phyloP scores from a whole-genome alignment of 2,888 invertebrate genomes.

The Craniophora ligustri region DNA sequence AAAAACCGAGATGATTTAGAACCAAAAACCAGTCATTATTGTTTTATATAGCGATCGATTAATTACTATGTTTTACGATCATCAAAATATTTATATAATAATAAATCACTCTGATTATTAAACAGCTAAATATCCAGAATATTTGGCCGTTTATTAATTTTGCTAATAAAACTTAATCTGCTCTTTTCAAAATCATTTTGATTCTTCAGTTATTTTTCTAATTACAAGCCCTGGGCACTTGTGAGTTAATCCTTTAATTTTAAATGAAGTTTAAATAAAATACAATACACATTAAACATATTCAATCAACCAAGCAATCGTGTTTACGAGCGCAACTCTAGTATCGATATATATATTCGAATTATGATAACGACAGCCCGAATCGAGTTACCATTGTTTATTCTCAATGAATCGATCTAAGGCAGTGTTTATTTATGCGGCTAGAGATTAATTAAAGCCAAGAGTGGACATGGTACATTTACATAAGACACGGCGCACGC shows the following conservation, averaged over 20 bases:
- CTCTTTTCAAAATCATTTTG: too few relatives aligned
- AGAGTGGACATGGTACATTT: conserved; percentile 84
- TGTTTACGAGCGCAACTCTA: conserved; percentile 20
- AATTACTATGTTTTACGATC: background rate
- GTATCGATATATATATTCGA: conserved; percentile 42
- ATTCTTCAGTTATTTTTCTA: background rate
- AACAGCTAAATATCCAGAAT: too few relatives aligned
- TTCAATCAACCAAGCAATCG: conserved; percentile 26
- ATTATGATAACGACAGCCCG: conserved; percentile 34
- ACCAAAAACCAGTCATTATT: background rate
- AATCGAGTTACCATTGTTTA: conserved; percentile 67
- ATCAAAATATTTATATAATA: background rate
- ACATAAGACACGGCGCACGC: conserved; percentile 87
- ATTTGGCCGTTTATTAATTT: too few relatives aligned
- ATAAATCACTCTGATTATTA: too few relatives aligned
- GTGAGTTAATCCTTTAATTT: background rate
- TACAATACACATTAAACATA: conserved; percentile 14
- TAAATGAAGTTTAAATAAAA: background rate
- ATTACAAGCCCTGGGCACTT: background rate
- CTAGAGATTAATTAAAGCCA: conserved; percentile 86
- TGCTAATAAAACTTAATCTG: too few relatives aligned
- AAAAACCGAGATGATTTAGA: conserved; percentile 6
- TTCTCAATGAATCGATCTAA: conserved; percentile 76
- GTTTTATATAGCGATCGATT: background rate
- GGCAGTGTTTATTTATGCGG: conserved; percentile 81